A percentile compares a stretch with the other conserved stretches of the same genome.
These are phyloP conservation scores for Metopolophium dirhodum DNA, from an alignment of 1,140 invertebrate genomes.

Conservation along the genomic window DNA sequence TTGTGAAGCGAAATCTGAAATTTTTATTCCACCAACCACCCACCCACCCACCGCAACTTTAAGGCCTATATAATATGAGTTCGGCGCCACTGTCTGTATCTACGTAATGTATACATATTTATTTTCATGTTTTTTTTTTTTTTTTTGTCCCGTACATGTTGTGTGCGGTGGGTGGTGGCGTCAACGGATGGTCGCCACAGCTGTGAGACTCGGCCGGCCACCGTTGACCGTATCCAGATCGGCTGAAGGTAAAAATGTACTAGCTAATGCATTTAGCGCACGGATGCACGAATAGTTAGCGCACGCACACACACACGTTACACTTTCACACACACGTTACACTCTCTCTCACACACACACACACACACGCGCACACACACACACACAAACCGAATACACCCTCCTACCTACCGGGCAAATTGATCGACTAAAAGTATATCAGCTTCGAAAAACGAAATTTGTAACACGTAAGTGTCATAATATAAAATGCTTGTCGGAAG, in stretches of 20 bases:
- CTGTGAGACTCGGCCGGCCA: constrained; percentile 60
- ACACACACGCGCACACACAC: not conserved
- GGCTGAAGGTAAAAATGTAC: constrained; percentile 61
- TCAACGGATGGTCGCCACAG: constrained; percentile 56
- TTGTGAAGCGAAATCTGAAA: too few relatives aligned
- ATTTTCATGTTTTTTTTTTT: constrained; percentile 57
- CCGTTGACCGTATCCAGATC: constrained; percentile 60
- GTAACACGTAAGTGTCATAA: constrained; percentile 42
- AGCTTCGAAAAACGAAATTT: constrained; percentile 44
- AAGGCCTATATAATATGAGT: too few relatives aligned
- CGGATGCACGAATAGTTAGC: constrained; percentile 55
- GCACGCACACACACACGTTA: not conserved
- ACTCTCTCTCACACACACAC: not conserved
- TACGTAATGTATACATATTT: not conserved
- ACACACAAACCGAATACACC: not conserved
- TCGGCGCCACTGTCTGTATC: not conserved
- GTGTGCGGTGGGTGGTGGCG: constrained; percentile 31
- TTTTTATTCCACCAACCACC: too few relatives aligned
- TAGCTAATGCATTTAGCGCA: constrained; percentile 57
- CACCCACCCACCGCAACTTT: too few relatives aligned
- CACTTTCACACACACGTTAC: not conserved
- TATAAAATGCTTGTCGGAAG: constrained; percentile 19
- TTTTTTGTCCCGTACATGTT: constrained; percentile 52
- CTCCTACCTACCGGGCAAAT: constrained; percentile 25
- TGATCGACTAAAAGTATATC: constrained; percentile 53